phyloP scores from a whole-genome alignment of 2,113 vertebrate species.

The Zosterops lateralis region DNA sequence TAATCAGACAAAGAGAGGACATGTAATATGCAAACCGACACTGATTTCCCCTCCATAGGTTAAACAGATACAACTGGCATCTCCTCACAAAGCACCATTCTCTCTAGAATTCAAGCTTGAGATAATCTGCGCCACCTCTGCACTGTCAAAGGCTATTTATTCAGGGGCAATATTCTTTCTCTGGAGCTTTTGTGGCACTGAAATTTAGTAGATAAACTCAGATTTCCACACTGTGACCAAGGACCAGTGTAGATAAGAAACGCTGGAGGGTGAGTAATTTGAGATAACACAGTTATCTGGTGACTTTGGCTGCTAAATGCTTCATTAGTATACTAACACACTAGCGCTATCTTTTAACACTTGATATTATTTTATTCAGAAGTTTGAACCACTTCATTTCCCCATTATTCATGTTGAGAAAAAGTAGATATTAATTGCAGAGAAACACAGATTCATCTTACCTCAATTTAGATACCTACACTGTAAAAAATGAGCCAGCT shows the following conservation, averaged over 20 bases:
- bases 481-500: not conserved
- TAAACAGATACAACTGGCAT: not conserved
- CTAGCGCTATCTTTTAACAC: not conserved
- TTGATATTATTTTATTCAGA: not conserved
- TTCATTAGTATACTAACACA: not conserved
- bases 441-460: not conserved
- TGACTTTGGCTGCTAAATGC: not conserved
- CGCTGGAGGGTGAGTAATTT: not conserved
- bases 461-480: not conserved
- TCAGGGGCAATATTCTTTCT: not conserved
- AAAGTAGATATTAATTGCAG: not conserved
- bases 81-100: not conserved
- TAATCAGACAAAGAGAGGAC: not conserved
- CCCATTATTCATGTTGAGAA: not conserved
- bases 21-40: not conserved
- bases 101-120: not conserved
- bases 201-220: not conserved
- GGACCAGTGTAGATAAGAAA: not conserved
- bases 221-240: not conserved
- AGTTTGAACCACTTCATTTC: not conserved
- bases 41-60: not conserved
- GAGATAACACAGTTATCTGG: not conserved
- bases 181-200: not conserved
- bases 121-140: not conserved
- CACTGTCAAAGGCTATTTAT: not conserved